Base-by-base conservation (phyloP, 2,888 invertebrate genomes). In the Aleiodes testaceus region DNA sequence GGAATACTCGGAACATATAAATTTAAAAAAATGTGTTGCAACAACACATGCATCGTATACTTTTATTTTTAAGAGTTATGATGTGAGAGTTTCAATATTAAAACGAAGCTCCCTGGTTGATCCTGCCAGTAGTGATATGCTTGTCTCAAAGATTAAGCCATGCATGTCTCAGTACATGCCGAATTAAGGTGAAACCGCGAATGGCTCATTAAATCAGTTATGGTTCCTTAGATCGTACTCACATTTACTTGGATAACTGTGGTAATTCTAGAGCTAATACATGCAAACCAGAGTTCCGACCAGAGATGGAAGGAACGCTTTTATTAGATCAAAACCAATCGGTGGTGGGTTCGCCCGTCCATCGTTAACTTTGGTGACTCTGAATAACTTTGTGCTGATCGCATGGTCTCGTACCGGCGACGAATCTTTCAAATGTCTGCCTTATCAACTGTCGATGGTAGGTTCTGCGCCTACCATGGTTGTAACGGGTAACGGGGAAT, bases 401-500 rank as follows among this genome's bases (percentile, higher is more conserved):
- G n/a, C n/a, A n/a, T n/a, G n/a, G n/a, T n/a, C n/a, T n/a, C n/a
- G n/a, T n/a, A n/a, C n/a, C n/a, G n/a, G n/a, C n/a, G n/a, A n/a
- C n/a, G n/a, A n/a, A n/a, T n/a, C n/a, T n/a, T n/a, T n/a, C n/a
- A n/a, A n/a, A n/a, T n/a, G n/a, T n/a, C n/a, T n/a, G n/a, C n/a
- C n/a, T n/a, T n/a, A n/a, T n/a, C n/a, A n/a, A n/a, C n/a, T n/a
- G n/a, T n/a, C 89, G 91, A 91, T 90, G 91, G 91, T 91, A 91
- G 90, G 89, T 88, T 90, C 89, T 88, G 88, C 87, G 91, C 89
- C 90, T 91, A 91, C 91, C 91, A 90, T 91, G 91, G 91, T 90
- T 88, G 89, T 89, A 88, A 92, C 74, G 74, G 90, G 91, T 92
- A 91, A 92, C 91, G 91, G 92, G 90, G 91, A 92, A 92, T 92